Conservation (phyloP, 2,113 vertebrate species). For the human (Homo sapiens) region GRCh38 chr14:100240501-100241000, state of each 20-base stretch:
- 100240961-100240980: background rate
- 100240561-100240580: background rate
- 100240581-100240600: background rate
- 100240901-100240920: rapidly evolving
- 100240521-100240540: no score
- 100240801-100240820: rapidly evolving
- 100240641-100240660: slow-evolving; percentile 31
- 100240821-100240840: background rate
- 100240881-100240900: background rate
- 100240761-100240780: rapidly evolving
- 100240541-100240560: background rate
- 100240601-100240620: background rate
- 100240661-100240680: background rate
- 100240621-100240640: slow-evolving; percentile 57
- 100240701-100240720: background rate
- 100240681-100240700: background rate
- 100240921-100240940: background rate
- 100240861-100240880: background rate
- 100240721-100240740: rapidly evolving
- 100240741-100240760: background rate
- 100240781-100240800: background rate
- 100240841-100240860: background rate
- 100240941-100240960: background rate
- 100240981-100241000: no score
- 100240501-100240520: background rate